Evolutionary conservation across 53 echinoderm and acorn worm species (phyloP).

Genomic region (Mesocentrotus franciscanus): DNA sequence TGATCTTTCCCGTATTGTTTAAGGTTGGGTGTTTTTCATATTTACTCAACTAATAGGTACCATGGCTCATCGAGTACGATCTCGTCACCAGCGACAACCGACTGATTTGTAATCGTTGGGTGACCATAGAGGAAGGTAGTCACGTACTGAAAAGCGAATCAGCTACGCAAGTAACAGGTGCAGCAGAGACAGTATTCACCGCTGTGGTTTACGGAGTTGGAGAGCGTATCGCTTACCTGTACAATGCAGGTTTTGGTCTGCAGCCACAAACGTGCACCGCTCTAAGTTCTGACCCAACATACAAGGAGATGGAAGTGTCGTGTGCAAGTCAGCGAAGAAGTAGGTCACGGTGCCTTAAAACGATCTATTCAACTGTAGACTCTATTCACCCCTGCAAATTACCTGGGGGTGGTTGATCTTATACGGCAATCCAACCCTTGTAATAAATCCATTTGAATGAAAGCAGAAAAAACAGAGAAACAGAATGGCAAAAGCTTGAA

Average conservation of each 20-base stretch:
- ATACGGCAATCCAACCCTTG: too few relatives aligned
- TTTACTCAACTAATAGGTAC: not conserved
- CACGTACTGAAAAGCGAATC: not conserved
- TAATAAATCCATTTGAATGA: too few relatives aligned
- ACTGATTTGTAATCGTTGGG: constrained; percentile 41
- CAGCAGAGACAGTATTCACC: constrained; percentile 17
- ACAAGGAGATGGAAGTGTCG: not conserved
- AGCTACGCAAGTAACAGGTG: not conserved
- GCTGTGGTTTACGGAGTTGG: constrained; percentile 37
- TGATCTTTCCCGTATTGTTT: too few relatives aligned
- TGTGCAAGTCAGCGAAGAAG: constrained; percentile 10
- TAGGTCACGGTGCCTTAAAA: not conserved
- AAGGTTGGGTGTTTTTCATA: too few relatives aligned
- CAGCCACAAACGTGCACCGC: constrained; percentile 22
- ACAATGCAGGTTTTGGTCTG: constrained; percentile 50
- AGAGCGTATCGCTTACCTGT: constrained; percentile 25
- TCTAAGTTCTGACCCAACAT: not conserved
- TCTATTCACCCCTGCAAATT: not conserved
- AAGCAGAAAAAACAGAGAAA: too few relatives aligned
- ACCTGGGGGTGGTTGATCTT: too few relatives aligned
- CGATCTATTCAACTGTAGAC: not conserved
- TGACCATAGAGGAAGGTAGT: constrained; percentile 38
- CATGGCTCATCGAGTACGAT: constrained; percentile 18
- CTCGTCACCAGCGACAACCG: not conserved
- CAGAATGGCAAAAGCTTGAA: too few relatives aligned